Evolutionary conservation across 2,113 vertebrate species (phyloP).

Genomic region (Sinosuthora webbiana): DNA sequence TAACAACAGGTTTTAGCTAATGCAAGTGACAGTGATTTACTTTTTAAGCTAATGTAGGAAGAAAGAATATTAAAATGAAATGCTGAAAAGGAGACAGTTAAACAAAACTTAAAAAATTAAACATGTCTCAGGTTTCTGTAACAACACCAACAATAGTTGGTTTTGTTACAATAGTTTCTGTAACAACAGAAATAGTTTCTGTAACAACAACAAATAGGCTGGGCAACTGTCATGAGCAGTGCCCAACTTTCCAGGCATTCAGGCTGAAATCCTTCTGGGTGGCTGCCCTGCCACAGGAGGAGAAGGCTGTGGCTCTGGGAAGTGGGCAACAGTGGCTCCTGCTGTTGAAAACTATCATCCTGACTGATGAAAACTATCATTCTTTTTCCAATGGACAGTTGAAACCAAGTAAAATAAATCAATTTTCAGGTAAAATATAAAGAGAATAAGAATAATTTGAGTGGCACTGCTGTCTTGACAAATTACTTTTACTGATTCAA

Average conservation of each 20-base stretch:
- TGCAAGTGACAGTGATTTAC: neutral
- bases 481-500: constrained; percentile 12
- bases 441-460: neutral
- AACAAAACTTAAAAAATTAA: neutral
- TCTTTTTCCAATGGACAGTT: neutral
- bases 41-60: neutral
- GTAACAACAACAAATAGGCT: neutral
- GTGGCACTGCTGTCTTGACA: neutral
- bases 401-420: neutral
- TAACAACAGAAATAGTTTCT: no score
- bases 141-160: neutral
- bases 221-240: neutral
- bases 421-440: neutral
- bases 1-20: neutral
- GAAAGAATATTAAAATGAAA: neutral
- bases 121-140: neutral
- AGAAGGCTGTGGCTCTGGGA: neutral
- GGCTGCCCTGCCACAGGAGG: neutral
- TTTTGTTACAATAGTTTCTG: no score
- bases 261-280: neutral
- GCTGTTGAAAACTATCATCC: neutral
- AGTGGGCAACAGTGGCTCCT: neutral
- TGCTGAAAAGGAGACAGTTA: neutral
- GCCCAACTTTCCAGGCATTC: neutral
- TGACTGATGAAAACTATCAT: neutral